A percentile compares a stretch with the other conserved stretches of the same genome.
phyloP scores from a whole-genome alignment of 1,140 invertebrate genomes.

The Neodiprion lecontei region DNA sequence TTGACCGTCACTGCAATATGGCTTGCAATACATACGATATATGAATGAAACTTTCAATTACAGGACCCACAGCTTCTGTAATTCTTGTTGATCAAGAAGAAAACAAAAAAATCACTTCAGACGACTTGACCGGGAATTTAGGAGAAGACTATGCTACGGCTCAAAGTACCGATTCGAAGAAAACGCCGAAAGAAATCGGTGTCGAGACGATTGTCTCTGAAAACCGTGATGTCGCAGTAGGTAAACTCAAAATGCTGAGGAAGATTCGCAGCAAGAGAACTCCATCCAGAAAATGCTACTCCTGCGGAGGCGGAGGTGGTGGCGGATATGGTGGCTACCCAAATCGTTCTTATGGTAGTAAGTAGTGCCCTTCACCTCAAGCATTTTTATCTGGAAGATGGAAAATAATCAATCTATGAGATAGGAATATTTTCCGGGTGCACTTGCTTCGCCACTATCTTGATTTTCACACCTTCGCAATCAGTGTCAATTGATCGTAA shows the following conservation, averaged over 20 bases:
- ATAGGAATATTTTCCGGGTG: constrained; percentile 10
- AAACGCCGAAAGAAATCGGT: constrained; percentile 21
- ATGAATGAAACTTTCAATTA: not conserved
- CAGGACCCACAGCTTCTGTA: not conserved
- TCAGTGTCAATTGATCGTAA: too few relatives aligned
- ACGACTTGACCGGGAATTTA: not conserved
- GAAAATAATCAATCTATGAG: too few relatives aligned
- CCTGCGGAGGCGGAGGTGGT: constrained; percentile 10
- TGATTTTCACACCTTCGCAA: too few relatives aligned
- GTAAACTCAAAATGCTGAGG: constrained; percentile 29
- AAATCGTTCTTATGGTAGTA: constrained; percentile 21
- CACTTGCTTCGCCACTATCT: constrained; percentile 5
- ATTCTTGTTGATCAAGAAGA: not conserved
- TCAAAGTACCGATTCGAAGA: not conserved
- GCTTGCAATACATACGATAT: too few relatives aligned
- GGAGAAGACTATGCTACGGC: not conserved
- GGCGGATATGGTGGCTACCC: constrained; percentile 11
- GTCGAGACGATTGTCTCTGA: not conserved
- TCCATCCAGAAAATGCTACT: constrained; percentile 38
- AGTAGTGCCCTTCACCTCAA: not conserved
- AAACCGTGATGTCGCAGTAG: constrained; percentile 3
- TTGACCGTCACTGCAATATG: too few relatives aligned
- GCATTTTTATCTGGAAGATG: too few relatives aligned
- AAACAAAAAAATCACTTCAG: not conserved
- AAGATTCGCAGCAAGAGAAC: constrained; percentile 47